Evolutionary conservation across 2,888 invertebrate species (phyloP), one percentile per base, ranked within the genome.

Genomic region (Amblyjoppa fuscipennis): DNA sequence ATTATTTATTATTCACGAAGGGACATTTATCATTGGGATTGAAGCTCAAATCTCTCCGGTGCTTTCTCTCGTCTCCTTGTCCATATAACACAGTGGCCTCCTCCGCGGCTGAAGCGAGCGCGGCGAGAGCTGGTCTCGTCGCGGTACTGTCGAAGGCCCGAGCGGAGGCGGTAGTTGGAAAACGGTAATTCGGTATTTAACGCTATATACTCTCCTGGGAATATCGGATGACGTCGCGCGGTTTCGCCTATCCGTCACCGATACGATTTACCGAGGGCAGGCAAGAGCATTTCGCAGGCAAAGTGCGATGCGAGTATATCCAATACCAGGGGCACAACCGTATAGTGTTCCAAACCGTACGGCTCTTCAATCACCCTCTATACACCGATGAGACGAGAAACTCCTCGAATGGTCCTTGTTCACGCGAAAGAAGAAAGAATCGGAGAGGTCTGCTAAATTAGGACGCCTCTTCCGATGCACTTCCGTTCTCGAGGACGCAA

Each of bases 151-250:
- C 66, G 64, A 51, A 71, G 49, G 64, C 34, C 20, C 51, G 34
- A 74, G 28, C 61, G 61, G 38, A 9, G 56, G 74, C 61, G 28
- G 45, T n/a, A 7, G 59, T 59, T 59, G 61, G n/a, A 6, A 61
- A 61, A 61, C 69, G 64, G 69, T 84, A 84, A 84, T 81, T 74
- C 45, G 78, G 81, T 84, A 68, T 77, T 81, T 77, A 84, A 61
- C 61, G 53, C 28, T 69, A 70, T 34, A 69, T 31, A 59, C 53
- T 79, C 51, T 59, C 68, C 31, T 49, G 49, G 25, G 73, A 34
- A 34, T 69, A 78, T 78, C 78, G 59, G 45, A 70, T 78, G 78
- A 69, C 78, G 53, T 38, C 38, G 41, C 11, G 59, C 13, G 45
- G 41, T 16, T 56, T 68, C 45, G 34, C 16, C 53, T 51, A 64